phyloP scores from a whole-genome alignment of 2,113 vertebrate genomes.

The Colossoma macropomum region DNA sequence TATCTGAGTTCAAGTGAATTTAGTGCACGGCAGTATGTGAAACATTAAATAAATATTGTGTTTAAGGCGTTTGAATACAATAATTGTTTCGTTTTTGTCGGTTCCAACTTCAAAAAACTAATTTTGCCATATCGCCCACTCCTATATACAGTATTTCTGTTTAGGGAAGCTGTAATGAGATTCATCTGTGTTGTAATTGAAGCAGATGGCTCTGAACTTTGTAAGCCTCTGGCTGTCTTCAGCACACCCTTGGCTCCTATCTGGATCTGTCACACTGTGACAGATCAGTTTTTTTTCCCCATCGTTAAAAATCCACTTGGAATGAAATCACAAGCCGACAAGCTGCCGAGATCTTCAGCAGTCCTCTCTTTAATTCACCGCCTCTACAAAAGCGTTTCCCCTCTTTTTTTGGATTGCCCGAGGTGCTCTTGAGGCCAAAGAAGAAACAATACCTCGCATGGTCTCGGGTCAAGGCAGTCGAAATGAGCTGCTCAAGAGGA shows the following conservation, averaged over 20 bases:
- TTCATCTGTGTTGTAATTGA: slow-evolving; percentile 55
- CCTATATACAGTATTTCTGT: not conserved
- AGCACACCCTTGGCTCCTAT: slow-evolving; percentile 6
- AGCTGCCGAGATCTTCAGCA: not conserved
- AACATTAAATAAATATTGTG: too few relatives aligned
- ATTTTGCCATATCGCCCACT: too few relatives aligned
- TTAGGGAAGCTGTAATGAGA: slow-evolving; percentile 28
- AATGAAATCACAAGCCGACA: not conserved
- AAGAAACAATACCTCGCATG: not conserved
- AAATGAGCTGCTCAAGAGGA: not conserved
- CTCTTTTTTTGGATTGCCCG: not conserved
- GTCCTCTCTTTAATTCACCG: not conserved
- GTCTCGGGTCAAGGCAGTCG: not conserved
- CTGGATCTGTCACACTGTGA: slow-evolving; percentile 14
- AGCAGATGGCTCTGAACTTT: slow-evolving; percentile 61
- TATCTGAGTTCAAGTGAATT: too few relatives aligned
- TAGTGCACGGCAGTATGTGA: too few relatives aligned
- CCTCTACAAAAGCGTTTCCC: not conserved
- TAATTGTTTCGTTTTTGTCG: too few relatives aligned
- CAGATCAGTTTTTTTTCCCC: not conserved
- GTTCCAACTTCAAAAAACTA: too few relatives aligned
- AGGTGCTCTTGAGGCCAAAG: not conserved
- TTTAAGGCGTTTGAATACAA: too few relatives aligned
- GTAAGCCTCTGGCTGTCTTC: slow-evolving; percentile 23
- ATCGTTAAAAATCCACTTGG: not conserved